These are phyloP conservation scores for Tamandua tetradactyla DNA, from an alignment of 2,797 vertebrate genomes.

Conservation along the genomic window DNA sequence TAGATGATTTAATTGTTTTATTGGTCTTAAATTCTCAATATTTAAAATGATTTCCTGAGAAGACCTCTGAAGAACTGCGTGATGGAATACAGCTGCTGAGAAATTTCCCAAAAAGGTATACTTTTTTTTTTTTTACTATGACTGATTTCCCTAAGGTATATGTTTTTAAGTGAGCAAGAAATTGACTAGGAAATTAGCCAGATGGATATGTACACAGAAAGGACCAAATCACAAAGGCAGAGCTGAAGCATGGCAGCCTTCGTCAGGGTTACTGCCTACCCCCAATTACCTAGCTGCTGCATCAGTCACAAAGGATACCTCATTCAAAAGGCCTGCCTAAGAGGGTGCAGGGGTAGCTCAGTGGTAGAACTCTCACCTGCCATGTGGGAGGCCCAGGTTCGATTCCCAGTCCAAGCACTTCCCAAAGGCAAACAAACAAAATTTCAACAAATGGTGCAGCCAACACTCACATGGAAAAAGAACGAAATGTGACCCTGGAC, in stretches of 20 bases:
- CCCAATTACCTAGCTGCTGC: not conserved
- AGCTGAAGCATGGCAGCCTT: slow-evolving; percentile 29
- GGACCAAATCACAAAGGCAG: not conserved
- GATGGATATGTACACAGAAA: not conserved
- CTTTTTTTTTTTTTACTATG: too few species aligned
- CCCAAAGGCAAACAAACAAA: too few species aligned
- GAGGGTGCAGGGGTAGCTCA: too few species aligned
- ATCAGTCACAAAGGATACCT: not conserved
- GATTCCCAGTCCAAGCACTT: too few species aligned
- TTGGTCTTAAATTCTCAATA: not conserved
- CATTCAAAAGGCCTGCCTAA: too few species aligned
- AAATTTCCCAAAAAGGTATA: not conserved
- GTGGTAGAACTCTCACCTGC: too few species aligned
- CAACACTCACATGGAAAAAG: too few species aligned
- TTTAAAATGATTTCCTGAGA: slow-evolving; percentile 6
- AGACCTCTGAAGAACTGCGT: not conserved
- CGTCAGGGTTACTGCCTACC: not conserved
- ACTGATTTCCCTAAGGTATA: slow-evolving; percentile 1
- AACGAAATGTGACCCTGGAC: too few species aligned
- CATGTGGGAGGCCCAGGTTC: too few species aligned
- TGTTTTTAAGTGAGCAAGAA: slow-evolving; percentile 11
- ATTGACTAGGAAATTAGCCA: not conserved
- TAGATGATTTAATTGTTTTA: not conserved
- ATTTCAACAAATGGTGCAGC: too few species aligned
- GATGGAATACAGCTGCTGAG: slow-evolving; percentile 35